phyloP scores from a whole-genome alignment of 1,140 invertebrate species.

The Lerema accius region DNA sequence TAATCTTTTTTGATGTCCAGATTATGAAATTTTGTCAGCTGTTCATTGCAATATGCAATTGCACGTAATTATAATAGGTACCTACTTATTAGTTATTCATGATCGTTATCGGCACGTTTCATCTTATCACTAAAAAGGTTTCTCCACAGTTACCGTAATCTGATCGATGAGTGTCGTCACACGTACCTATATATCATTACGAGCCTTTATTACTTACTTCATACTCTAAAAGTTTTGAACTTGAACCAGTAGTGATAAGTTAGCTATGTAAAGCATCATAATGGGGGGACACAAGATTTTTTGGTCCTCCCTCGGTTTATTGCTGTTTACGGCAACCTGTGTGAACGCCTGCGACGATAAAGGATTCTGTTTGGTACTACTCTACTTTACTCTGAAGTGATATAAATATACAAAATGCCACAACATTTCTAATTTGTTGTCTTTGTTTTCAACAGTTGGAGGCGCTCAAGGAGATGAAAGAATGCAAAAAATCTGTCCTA shows the following conservation, averaged over 20 bases:
- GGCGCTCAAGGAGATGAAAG: constrained; percentile 68
- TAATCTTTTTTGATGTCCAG: no score
- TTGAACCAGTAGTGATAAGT: constrained; percentile 34
- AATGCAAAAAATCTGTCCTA: constrained; percentile 66
- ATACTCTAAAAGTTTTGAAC: constrained; percentile 44
- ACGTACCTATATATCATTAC: constrained; percentile 20
- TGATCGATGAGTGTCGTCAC: constrained; percentile 41
- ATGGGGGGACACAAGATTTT: constrained; percentile 61
- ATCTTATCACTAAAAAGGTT: constrained; percentile 52
- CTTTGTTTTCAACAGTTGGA: constrained; percentile 62
- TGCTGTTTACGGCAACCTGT: constrained; percentile 49
- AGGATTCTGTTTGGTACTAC: constrained; percentile 65
- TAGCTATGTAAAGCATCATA: constrained; percentile 39
- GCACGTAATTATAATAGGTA: constrained; percentile 14
- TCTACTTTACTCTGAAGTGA: constrained; percentile 6
- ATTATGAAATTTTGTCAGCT: background rate
- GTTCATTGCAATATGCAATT: background rate
- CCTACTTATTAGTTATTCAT: constrained; percentile 9
- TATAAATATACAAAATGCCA: background rate
- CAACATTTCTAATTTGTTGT: constrained; percentile 6
- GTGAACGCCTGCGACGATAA: constrained; percentile 61
- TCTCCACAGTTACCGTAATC: constrained; percentile 39
- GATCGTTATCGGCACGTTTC: constrained; percentile 55
- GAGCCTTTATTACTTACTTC: constrained; percentile 39
- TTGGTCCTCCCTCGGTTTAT: constrained; percentile 59